Percentiles rank a stretch among this genome's conserved stretches.
These are phyloP conservation scores for Buteo buteo DNA, from an alignment of 2,113 vertebrate species.

Conservation along the genomic window DNA sequence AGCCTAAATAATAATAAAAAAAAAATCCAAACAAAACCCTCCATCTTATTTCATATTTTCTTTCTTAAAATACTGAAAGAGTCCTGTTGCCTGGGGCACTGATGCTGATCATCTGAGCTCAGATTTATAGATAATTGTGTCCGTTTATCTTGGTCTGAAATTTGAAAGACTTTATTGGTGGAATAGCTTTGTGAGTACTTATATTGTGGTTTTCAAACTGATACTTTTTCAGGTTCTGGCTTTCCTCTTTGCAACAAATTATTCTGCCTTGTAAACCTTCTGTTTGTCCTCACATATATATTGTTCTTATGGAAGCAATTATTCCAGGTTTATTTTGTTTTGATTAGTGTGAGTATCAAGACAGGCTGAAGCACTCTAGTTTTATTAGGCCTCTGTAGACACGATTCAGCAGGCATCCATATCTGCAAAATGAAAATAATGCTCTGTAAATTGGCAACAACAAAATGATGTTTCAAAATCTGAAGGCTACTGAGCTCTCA, in stretches of 20 bases:
- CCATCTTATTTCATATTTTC: slow-evolving; percentile 36
- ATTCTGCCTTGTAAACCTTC: not conserved
- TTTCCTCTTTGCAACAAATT: not conserved
- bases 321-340: slow-evolving; percentile 42
- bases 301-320: slow-evolving; percentile 21
- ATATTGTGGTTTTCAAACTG: slow-evolving; percentile 26
- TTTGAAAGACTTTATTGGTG: slow-evolving; percentile 11
- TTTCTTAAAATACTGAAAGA: slow-evolving; percentile 50
- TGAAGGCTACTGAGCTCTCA: not conserved
- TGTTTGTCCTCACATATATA: not conserved
- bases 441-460: not conserved
- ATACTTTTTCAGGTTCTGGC: not conserved
- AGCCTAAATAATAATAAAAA: not conserved
- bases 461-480: not conserved
- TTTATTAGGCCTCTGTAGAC: slow-evolving; percentile 25
- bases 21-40: not conserved
- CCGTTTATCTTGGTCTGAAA: slow-evolving; percentile 49
- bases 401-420: not conserved
- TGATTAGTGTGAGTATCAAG: slow-evolving; percentile 23
- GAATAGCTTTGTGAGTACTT: not conserved
- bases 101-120: slow-evolving; percentile 54
- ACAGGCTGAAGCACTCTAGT: not conserved
- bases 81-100: slow-evolving; percentile 8
- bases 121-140: slow-evolving; percentile 63
- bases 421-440: slow-evolving; percentile 29